A percentile compares a stretch with the other conserved stretches of the same genome.
These are phyloP conservation scores for Echeneis naucrates DNA, from an alignment of 2,797 vertebrate species.

Conservation along the genomic window DNA sequence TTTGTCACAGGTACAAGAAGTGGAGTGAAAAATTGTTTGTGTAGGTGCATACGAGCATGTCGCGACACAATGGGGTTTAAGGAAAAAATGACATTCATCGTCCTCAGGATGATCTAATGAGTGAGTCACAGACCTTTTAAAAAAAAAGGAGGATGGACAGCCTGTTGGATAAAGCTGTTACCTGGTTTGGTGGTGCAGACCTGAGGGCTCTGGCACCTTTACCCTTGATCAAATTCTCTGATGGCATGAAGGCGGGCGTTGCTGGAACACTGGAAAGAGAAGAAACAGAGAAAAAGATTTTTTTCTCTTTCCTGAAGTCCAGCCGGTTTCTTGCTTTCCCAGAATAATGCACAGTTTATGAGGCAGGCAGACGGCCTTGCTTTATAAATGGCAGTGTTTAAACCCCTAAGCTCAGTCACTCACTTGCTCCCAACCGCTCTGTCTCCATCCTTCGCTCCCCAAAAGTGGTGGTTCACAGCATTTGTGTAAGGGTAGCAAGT, in stretches of 20 bases:
- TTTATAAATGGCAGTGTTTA: constrained; percentile 78
- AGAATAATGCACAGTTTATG: constrained; percentile 81
- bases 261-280: constrained; percentile 18
- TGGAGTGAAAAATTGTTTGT: no score
- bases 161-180: background rate
- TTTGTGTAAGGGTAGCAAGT: constrained; percentile 19
- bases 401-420: constrained; percentile 45
- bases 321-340: constrained; percentile 71
- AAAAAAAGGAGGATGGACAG: background rate
- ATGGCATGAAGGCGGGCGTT: constrained; percentile 8
- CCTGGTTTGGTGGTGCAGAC: background rate
- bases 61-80: no score
- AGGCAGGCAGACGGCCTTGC: constrained; percentile 71
- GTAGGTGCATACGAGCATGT: no score
- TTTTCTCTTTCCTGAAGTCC: constrained; percentile 47
- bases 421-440: constrained; percentile 11
- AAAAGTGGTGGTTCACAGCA: constrained; percentile 35
- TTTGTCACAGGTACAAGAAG: no score
- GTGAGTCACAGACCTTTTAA: background rate
- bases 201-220: background rate
- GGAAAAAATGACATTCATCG: no score
- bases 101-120: background rate
- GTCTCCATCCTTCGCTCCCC: constrained; percentile 48
- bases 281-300: background rate
- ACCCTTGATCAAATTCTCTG: background rate